Evolutionary conservation across 1,140 invertebrate genomes (phyloP).

Genomic region (Orussus abietinus): DNA sequence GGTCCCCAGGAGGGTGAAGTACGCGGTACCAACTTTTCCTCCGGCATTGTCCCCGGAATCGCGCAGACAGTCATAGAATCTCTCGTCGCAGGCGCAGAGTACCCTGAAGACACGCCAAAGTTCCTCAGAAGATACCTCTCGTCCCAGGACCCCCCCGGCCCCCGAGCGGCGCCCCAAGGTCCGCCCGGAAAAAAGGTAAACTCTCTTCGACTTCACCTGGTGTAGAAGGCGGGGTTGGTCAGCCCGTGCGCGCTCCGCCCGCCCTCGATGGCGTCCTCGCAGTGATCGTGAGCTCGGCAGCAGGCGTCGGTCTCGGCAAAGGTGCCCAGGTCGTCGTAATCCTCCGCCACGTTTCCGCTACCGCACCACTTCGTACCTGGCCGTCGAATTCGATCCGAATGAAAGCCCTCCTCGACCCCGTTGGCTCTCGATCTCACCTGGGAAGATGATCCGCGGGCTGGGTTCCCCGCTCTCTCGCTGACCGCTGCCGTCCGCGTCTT

Average conservation of each 20-base stretch:
- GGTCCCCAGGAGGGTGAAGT: constrained; percentile 64
- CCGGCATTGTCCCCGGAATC: constrained; percentile 49
- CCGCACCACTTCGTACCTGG: constrained; percentile 69
- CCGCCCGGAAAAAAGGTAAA: too few species aligned
- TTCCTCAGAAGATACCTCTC: too few species aligned
- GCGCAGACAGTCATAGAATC: constrained; percentile 64
- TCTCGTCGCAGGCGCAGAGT: constrained; percentile 65
- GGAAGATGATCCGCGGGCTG: too few species aligned
- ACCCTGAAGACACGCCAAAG: too few species aligned
- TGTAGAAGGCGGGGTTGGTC: constrained; percentile 61
- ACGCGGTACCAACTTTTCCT: constrained; percentile 60
- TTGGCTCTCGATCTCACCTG: constrained; percentile 14
- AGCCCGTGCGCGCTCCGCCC: constrained; percentile 59
- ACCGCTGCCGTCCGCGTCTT: too few species aligned
- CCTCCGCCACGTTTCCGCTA: constrained; percentile 65
- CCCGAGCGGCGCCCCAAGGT: too few species aligned
- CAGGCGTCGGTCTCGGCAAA: constrained; percentile 68
- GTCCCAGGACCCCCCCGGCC: too few species aligned
- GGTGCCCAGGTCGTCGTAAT: constrained; percentile 67
- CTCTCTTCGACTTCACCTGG: constrained; percentile 52
- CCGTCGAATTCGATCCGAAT: neutral
- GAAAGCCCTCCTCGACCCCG: neutral
- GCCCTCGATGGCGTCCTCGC: constrained; percentile 61
- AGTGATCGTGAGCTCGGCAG: constrained; percentile 74
- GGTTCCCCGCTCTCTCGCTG: too few species aligned